Base-by-base conservation (phyloP, 2,888 invertebrate species). In the Drosophila quinaria region DNA sequence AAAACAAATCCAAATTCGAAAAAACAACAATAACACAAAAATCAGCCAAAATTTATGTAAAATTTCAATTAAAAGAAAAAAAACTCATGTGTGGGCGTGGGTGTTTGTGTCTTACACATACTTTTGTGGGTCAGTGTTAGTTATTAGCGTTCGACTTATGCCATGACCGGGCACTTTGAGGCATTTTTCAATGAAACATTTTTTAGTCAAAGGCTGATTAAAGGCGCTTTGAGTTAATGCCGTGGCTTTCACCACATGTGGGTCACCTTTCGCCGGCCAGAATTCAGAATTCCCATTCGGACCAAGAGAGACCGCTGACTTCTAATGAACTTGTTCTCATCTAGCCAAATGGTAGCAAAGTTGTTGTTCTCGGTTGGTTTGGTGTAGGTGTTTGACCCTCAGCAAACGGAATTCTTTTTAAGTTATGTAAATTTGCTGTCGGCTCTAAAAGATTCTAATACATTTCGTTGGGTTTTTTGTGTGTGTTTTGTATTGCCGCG, bases 331-430 rank as follows among this genome's bases (percentile, higher is more conserved):
- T 80, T 80, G 79, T 85, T 75, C 75, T 80, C 39, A 37, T 25
- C 15, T 39, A 17, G 39, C 54, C 51, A 68, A 62, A 62, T 59
- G 52, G 55, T 62, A 70, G 55, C 75, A 64, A 62, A 31, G 42
- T 58, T 60, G 49, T 29, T 2, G 29, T 29, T 64, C 22, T 50
- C 13, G 37, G 1, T 39, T 19, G 31, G n/a, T 37, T 4, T 51
- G 52, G 70, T 66, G 84, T 84, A 87, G 84, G 84, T 87, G 87
- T 87, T 84, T 87, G 84, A 89, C 84, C 84, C 89, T 70, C 75
- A 51, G 35, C 54, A 22, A 49, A 76, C 15, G 66, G 64, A 61
- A 61, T 80, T 58, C 56, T 69, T 65, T 25, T 65, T 65, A 56
- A 49, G 51, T 78, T 87, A 89, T 89, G 84, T 87, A 67, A 89